Conservation (phyloP, 2,113 vertebrate species). For the Syrrhaptes paradoxus region DNA sequence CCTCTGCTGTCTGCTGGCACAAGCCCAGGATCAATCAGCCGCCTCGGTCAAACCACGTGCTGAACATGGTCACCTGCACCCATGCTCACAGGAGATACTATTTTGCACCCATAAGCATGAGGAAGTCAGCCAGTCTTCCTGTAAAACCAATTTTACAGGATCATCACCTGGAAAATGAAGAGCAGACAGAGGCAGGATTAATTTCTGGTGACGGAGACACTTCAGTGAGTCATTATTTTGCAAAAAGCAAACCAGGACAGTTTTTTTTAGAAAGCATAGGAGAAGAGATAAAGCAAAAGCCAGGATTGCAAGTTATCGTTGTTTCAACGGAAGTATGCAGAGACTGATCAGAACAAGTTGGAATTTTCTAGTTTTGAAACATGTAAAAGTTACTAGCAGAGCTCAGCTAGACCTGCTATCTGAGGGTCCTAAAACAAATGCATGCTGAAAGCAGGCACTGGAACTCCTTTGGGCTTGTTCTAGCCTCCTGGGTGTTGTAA, state of each 20-base stretch:
- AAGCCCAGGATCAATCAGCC: not conserved
- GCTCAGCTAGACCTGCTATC: not conserved
- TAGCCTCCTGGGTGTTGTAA: not conserved
- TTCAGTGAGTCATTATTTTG: not conserved
- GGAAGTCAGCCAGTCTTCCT: not conserved
- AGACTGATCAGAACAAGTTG: not conserved
- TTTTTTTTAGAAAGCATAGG: not conserved
- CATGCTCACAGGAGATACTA: not conserved
- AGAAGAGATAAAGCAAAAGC: not conserved
- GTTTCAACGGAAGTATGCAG: not conserved
- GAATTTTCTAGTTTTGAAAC: not conserved
- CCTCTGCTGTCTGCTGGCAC: not conserved
- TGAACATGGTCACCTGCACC: not conserved
- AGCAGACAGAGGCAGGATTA: not conserved
- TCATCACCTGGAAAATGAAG: not conserved
- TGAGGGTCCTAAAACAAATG: not conserved
- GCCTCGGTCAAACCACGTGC: not conserved
- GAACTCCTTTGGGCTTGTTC: not conserved
- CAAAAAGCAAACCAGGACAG: not conserved
- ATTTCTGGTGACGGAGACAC: not conserved
- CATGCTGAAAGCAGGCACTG: not conserved
- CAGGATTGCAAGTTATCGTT: not conserved
- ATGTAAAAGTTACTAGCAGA: not conserved
- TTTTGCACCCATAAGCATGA: not conserved
- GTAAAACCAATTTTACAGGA: conserved; percentile 25